Conservation (phyloP, 2,113 vertebrate genomes). For the Clupea harengus region DNA sequence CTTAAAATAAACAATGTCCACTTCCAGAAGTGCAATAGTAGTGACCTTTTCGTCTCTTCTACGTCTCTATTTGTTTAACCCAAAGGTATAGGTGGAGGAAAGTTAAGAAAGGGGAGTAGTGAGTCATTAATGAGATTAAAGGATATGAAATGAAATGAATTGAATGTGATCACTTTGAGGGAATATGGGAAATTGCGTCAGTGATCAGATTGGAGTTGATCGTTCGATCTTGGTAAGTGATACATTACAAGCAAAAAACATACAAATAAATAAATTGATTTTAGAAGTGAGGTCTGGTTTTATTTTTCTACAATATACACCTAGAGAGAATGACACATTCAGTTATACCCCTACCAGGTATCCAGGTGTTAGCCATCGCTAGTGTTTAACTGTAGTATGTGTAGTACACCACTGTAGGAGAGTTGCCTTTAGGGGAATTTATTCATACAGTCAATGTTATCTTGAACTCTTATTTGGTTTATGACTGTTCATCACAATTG, state of each 20-base stretch:
- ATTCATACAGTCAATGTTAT: background rate
- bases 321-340: background rate
- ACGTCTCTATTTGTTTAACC: background rate
- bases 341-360: too few species aligned
- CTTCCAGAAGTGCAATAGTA: background rate
- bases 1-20: background rate
- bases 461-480: background rate
- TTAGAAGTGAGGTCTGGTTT: background rate
- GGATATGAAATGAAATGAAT: too few species aligned
- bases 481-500: too few species aligned
- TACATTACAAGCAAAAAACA: background rate
- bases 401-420: too few species aligned
- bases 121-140: background rate
- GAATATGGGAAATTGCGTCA: background rate
- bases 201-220: background rate
- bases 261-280: background rate
- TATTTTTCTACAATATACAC: background rate
- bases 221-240: background rate
- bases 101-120: background rate
- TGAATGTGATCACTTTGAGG: background rate
- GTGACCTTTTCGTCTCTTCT: background rate
- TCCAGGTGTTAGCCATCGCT: too few species aligned
- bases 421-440: too few species aligned
- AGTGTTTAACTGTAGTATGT: too few species aligned
- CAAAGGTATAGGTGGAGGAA: background rate